These are phyloP conservation scores for Nymphalis urticae DNA, from an alignment of 2,888 invertebrate genomes.

Conservation along the genomic window DNA sequence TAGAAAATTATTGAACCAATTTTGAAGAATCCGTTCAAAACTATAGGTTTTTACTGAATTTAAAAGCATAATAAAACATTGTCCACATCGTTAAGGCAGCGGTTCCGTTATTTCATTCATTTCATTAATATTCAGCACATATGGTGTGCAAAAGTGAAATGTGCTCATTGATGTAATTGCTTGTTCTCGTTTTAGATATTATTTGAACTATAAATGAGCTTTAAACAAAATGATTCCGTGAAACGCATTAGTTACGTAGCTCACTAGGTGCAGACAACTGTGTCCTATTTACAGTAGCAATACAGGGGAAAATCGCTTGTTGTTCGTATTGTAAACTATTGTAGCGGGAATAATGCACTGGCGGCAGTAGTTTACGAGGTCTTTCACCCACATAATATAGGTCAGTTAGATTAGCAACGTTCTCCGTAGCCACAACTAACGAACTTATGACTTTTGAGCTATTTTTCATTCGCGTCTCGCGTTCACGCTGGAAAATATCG, in stretches of 20 bases:
- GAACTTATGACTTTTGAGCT: constrained; percentile 31
- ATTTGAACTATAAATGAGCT: constrained; percentile 63
- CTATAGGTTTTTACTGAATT: too few species aligned
- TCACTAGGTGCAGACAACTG: constrained; percentile 44
- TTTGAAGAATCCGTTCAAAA: too few species aligned
- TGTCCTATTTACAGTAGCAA: constrained; percentile 50
- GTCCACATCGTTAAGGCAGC: too few species aligned
- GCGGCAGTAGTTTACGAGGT: constrained; percentile 78
- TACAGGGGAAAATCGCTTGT: constrained; percentile 59
- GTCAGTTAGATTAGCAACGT: constrained; percentile 79
- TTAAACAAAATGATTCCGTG: constrained; percentile 70
- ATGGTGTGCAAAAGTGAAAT: constrained; percentile 37
- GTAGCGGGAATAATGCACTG: constrained; percentile 76
- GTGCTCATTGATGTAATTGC: constrained; percentile 41
- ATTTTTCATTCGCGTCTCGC: constrained; percentile 32
- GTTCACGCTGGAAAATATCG: neutral
- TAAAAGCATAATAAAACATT: too few species aligned
- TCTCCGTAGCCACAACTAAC: constrained; percentile 46
- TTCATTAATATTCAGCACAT: constrained; percentile 4
- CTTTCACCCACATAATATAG: constrained; percentile 79
- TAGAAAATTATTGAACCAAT: too few species aligned
- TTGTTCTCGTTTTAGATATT: constrained; percentile 62
- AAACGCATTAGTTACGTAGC: constrained; percentile 49
- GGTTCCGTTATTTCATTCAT: too few species aligned
- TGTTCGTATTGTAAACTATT: constrained; percentile 55